Evolutionary conservation across 2,113 vertebrate species (phyloP).

Genomic region (Phocoena sinus): DNA sequence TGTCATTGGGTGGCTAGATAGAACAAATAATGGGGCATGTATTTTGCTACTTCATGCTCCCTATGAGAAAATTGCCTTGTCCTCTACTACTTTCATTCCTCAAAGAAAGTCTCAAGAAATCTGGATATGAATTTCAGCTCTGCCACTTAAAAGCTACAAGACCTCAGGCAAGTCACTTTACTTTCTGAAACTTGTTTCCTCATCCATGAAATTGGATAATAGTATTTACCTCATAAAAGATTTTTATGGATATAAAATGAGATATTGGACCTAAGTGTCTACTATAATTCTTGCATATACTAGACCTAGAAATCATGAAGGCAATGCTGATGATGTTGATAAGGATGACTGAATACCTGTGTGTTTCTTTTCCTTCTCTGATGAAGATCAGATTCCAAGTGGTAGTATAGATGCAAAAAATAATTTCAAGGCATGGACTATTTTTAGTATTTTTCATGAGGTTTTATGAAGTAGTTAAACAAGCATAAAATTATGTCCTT

Average conservation of each 20-base stretch:
- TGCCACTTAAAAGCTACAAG: background rate
- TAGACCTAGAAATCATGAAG: background rate
- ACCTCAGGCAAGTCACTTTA: background rate
- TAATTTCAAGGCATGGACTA: background rate
- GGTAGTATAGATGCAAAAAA: background rate
- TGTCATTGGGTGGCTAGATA: background rate
- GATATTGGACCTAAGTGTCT: background rate
- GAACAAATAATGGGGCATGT: background rate
- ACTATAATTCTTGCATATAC: background rate
- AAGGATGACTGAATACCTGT: background rate
- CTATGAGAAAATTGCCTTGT: background rate
- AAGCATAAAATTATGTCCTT: slow-evolving; percentile 9
- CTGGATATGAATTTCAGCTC: background rate
- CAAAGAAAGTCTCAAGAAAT: background rate
- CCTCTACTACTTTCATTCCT: background rate
- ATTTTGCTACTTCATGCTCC: background rate
- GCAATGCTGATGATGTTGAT: background rate
- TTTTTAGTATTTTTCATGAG: slow-evolving; percentile 20
- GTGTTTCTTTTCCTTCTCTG: background rate
- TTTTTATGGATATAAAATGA: background rate
- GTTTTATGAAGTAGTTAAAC: background rate
- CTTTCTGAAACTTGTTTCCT: background rate
- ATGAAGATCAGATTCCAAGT: background rate
- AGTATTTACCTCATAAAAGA: background rate
- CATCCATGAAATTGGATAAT: background rate